Conservation (phyloP, 2,113 vertebrate species). For the Henicopernis longicauda region DNA sequence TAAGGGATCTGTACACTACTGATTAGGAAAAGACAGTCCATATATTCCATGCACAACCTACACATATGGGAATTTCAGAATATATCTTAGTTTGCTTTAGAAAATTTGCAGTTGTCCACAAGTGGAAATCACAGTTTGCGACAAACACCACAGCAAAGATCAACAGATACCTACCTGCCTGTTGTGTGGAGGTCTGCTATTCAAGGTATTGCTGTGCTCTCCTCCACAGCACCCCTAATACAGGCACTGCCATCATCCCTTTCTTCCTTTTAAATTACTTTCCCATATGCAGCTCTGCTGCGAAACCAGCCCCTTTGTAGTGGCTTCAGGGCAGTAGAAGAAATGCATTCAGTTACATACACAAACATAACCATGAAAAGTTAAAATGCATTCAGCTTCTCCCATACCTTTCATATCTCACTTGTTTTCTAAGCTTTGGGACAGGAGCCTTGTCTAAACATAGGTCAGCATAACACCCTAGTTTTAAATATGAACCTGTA, state of each 20-base stretch:
- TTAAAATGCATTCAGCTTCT: background rate
- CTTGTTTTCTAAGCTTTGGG: background rate
- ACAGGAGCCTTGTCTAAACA: background rate
- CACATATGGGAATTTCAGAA: background rate
- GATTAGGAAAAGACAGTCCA: background rate
- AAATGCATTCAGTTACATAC: background rate
- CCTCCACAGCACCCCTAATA: background rate
- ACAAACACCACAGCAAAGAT: background rate
- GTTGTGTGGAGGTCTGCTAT: background rate
- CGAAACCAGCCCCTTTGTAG: background rate
- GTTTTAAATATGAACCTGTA: constrained; percentile 38
- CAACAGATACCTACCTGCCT: background rate
- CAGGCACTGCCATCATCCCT: background rate
- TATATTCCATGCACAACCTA: background rate
- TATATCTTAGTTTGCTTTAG: background rate
- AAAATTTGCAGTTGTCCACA: background rate
- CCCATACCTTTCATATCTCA: background rate
- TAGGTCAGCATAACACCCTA: background rate
- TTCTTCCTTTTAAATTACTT: background rate
- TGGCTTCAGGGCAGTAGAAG: background rate
- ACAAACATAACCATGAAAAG: background rate
- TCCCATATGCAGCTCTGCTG: background rate
- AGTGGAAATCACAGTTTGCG: background rate
- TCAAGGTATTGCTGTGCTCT: background rate
- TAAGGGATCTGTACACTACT: background rate